Base-by-base conservation (phyloP, 2,113 vertebrate species). In the Bubo bubo region DNA sequence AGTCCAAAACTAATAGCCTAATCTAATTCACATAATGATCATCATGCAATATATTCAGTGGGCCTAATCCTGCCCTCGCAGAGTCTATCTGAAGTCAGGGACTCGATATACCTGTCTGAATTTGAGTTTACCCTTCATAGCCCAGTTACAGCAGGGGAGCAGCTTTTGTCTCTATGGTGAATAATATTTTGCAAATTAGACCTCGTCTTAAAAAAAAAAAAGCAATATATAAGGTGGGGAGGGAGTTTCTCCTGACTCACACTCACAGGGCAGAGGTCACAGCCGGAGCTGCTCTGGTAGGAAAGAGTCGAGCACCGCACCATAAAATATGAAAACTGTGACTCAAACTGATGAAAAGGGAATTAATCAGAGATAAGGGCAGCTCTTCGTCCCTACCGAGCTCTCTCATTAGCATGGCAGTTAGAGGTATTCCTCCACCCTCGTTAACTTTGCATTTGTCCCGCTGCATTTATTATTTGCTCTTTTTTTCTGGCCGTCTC, bases 1-100 rank as follows among this genome's bases (percentile, higher is more conserved):
- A 92, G 90, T 94, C 87, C 88, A 93, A 93, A 95, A 91, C 86
- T 94, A 97, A 97, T 92, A 93, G 77, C 37, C 53, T 94, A 64
- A 88, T 88, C 49, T 95, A 86, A 97, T 97, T 92, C 92, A 90
- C 58, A 50, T 95, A 93, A 91, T 71, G 55, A 80, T 92, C 58
- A 59, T 41, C 45, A 81, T 0, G 0, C 45, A 88, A 56, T 60
- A 23, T 35, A 32, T 85, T 53, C 10, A 22, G 16, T 35, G 41
- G 79, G 63, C 41, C 71, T 90, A 88, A 79, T 90, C 73, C 83
- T 90, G 83, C 45, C 45, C n/a, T 77, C 0, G 0, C 5, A 1
- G 56, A 60, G 30, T n/a, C 3, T 63, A 16, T 87, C 62, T 85
- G 74, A 92, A 93, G 58, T 79, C 73, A 72, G 58, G 27, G 60